These are phyloP conservation scores for Gallinago jamesoni DNA, from an alignment of 2,113 vertebrate genomes.

Conservation along the genomic window DNA sequence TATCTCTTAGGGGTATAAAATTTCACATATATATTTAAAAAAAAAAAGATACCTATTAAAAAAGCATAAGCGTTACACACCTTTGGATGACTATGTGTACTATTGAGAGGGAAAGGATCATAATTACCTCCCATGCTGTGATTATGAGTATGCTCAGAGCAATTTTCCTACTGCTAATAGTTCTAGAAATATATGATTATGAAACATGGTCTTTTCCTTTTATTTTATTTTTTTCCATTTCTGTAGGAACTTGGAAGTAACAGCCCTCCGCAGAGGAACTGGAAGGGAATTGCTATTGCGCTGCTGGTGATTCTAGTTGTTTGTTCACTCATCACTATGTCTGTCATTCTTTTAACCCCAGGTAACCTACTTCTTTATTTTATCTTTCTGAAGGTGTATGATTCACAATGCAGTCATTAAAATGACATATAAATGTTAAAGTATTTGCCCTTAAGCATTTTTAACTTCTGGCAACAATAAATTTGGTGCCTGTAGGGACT, in stretches of 20 bases:
- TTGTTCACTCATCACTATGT: conserved; percentile 98
- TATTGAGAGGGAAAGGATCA: conserved; percentile 3
- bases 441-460: neutral
- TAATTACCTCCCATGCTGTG: conserved; percentile 22
- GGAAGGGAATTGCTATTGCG: conserved; percentile 98
- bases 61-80: neutral
- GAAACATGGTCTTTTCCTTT: conserved; percentile 51
- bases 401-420: conserved; percentile 19
- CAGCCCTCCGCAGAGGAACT: conserved; percentile 95
- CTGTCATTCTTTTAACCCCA: conserved; percentile 97
- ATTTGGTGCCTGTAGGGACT: neutral
- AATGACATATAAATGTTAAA: conserved; percentile 16
- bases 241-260: conserved; percentile 92
- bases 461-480: neutral
- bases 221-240: conserved; percentile 68
- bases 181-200: conserved; percentile 55
- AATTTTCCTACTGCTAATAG: conserved; percentile 21
- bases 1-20: neutral
- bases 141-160: conserved; percentile 12
- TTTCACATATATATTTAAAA: neutral
- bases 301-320: conserved; percentile 97
- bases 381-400: conserved; percentile 34
- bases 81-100: conserved; percentile 33
- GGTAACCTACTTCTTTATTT: conserved; percentile 77
- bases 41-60: neutral